Conservation (phyloP, 1,140 invertebrate species). For the Panagrolaimus sp. region DNA sequence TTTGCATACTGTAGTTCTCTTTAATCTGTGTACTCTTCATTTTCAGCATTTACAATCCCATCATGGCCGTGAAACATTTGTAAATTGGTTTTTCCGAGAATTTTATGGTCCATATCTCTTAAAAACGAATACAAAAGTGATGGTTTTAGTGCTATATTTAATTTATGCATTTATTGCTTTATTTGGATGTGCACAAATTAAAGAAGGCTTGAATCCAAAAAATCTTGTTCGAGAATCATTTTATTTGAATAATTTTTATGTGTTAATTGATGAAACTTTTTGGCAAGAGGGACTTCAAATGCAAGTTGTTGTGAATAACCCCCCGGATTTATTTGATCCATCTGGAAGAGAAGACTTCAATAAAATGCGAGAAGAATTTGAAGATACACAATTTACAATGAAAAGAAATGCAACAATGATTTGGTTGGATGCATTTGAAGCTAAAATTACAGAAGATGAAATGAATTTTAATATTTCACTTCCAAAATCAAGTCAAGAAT, state of each 20-base stretch:
- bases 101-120: conserved; percentile 73
- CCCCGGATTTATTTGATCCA: conserved; percentile 47
- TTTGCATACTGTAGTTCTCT: too few relatives aligned
- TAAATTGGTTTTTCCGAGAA: conserved; percentile 70
- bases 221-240: conserved; percentile 46
- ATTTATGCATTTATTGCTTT: conserved; percentile 76
- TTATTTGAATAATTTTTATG: conserved; percentile 55
- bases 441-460: conserved; percentile 40
- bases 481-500: conserved; percentile 43
- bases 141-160: conserved; percentile 73
- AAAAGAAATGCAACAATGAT: conserved; percentile 55
- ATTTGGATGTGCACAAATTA: conserved; percentile 77
- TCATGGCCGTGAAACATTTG: conserved; percentile 48
- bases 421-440: conserved; percentile 54
- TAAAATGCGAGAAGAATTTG: conserved; percentile 47
- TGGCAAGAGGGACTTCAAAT: conserved; percentile 58
- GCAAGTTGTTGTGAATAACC: conserved; percentile 58
- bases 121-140: conserved; percentile 69
- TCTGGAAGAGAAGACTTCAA: conserved; percentile 29
- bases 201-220: conserved; percentile 62
- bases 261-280: conserved; percentile 61
- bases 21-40: too few relatives aligned
- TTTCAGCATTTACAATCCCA: conserved; percentile 41
- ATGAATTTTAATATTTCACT: conserved; percentile 32
- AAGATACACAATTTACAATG: conserved; percentile 54